Conservation (phyloP, 92 coral and sea anemone genomes). For the Paramuricea clavata region DNA sequence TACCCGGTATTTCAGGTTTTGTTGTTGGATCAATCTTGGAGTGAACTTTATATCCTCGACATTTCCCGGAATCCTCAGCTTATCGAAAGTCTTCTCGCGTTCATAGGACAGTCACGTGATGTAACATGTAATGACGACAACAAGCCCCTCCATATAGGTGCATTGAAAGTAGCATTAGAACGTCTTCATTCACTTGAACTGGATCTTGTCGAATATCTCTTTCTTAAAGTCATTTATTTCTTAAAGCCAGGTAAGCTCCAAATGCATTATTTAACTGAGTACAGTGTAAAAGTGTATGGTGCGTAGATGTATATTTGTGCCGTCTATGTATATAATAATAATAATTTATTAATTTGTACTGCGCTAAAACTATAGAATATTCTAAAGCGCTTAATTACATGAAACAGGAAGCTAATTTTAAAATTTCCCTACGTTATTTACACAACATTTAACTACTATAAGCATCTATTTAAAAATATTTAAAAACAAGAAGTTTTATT, state of each 20-base stretch:
- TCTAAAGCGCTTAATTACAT: too few species aligned
- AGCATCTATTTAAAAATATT: too few species aligned
- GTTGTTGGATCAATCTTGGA: conserved; percentile 42
- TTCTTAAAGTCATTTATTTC: conserved; percentile 26
- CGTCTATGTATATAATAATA: too few species aligned
- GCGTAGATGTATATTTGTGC: too few species aligned
- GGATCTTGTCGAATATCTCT: conserved; percentile 33
- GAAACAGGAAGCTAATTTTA: too few species aligned
- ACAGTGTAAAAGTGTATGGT: too few species aligned
- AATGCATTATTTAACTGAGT: too few species aligned
- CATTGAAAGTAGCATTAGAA: conserved; percentile 2
- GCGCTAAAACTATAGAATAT: too few species aligned
- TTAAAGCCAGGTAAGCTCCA: conserved; percentile 28
- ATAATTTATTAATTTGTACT: too few species aligned
- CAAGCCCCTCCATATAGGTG: not conserved
- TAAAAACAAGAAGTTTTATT: too few species aligned
- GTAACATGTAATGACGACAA: not conserved
- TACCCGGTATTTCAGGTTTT: conserved; percentile 9
- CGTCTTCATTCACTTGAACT: conserved; percentile 37
- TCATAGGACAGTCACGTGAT: conserved; percentile 23
- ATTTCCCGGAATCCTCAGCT: conserved; percentile 33
- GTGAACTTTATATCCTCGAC: conserved; percentile 29
- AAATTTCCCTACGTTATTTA: too few species aligned
- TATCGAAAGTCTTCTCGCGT: not conserved
- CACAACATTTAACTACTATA: too few species aligned